Percentiles rank a stretch among this genome's conserved stretches.
Conservation (phyloP, 2,113 vertebrate genomes). For the Oryzias curvinotus region DNA sequence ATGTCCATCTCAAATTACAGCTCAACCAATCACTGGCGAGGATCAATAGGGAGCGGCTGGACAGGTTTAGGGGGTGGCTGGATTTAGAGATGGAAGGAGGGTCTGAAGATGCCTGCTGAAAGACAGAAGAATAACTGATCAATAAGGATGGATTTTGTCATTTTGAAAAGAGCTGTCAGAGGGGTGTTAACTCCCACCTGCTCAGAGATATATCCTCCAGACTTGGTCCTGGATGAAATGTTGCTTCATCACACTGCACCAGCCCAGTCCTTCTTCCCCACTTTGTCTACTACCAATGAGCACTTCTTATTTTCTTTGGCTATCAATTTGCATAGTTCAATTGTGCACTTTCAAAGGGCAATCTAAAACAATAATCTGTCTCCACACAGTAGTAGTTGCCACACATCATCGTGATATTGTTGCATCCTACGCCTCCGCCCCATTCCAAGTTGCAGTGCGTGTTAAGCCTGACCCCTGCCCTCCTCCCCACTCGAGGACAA, state of each 20-base stretch:
- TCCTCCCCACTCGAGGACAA: constrained; percentile 45
- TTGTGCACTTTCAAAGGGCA: constrained; percentile 44
- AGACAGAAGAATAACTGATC: constrained; percentile 81
- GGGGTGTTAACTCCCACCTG: constrained; percentile 58
- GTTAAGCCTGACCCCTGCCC: constrained; percentile 55
- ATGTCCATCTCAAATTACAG: constrained; percentile 82
- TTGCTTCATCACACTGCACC: constrained; percentile 46
- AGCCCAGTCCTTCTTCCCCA: constrained; percentile 8
- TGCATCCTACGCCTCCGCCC: constrained; percentile 55
- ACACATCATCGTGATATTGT: constrained; percentile 47
- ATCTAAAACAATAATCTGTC: constrained; percentile 45
- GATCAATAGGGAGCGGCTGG: constrained; percentile 84
- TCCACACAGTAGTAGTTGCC: constrained; percentile 51
- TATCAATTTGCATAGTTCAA: constrained; percentile 50
- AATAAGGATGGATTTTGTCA: constrained; percentile 75
- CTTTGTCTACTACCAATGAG: constrained; percentile 13
- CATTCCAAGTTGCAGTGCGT: constrained; percentile 40
- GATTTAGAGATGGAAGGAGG: constrained; percentile 67
- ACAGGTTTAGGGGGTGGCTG: constrained; percentile 54
- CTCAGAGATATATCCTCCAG: constrained; percentile 49
- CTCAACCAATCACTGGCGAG: constrained; percentile 82
- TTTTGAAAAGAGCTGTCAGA: constrained; percentile 74
- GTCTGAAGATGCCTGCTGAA: constrained; percentile 74
- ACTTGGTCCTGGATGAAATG: constrained; percentile 40
- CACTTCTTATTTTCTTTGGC: constrained; percentile 41